Percentiles rank a stretch among this genome's conserved stretches.
phyloP scores from a whole-genome alignment of 2,113 vertebrate species.

The Ia io region DNA sequence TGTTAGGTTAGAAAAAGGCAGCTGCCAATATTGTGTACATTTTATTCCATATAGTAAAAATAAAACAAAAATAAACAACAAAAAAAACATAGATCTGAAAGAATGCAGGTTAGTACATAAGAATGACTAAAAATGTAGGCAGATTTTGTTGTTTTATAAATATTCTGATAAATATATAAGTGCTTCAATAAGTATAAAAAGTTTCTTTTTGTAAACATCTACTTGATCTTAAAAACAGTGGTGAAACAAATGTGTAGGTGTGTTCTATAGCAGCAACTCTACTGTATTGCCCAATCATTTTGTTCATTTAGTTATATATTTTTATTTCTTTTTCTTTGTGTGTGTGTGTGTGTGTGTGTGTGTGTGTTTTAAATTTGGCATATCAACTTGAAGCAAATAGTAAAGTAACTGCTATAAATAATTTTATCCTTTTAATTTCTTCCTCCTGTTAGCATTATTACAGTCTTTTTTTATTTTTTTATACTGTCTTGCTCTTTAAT shows the following conservation, averaged over 20 bases:
- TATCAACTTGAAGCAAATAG: background rate
- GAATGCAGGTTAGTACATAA: background rate
- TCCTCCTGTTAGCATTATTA: constrained; percentile 3
- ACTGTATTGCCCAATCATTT: background rate
- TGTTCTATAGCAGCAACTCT: background rate
- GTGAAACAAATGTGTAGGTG: background rate
- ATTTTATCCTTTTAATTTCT: background rate
- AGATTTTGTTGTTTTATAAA: background rate
- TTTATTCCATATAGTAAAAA: background rate
- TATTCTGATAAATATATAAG: background rate
- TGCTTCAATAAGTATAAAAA: background rate
- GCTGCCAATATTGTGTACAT: background rate
- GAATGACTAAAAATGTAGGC: background rate
- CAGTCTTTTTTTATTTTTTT: background rate
- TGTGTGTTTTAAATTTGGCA: background rate
- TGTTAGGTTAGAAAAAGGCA: background rate
- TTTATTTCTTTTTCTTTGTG: too few relatives aligned
- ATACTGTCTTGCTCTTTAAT: constrained; percentile 53
- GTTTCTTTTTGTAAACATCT: background rate
- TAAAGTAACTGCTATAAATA: background rate
- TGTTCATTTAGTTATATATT: background rate
- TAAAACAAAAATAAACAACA: too few relatives aligned
- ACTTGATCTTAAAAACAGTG: background rate
- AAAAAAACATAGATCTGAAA: background rate
- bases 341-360: too few relatives aligned